Conservation (phyloP, 2,113 vertebrate species). For the Mastomys natalensis region DNA sequence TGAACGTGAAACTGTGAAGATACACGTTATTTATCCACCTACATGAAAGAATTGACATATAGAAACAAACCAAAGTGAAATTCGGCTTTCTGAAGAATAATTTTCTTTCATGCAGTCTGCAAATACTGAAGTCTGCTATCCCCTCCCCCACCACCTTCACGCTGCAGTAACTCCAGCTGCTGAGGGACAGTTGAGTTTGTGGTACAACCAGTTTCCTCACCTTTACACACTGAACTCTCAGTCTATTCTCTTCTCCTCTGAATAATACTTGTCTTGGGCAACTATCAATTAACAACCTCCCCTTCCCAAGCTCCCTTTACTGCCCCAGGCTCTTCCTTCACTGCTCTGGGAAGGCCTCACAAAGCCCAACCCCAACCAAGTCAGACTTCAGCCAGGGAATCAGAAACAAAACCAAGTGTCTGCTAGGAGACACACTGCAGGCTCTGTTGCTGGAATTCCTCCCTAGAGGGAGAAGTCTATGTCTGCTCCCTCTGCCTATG, state of each 20-base stretch:
- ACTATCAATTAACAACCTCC: background rate
- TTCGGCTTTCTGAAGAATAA: background rate
- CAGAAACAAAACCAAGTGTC: background rate
- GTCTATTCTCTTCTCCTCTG: background rate
- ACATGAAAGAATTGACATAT: background rate
- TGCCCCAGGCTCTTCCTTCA: background rate
- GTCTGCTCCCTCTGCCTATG: background rate
- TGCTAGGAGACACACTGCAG: background rate
- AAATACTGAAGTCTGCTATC: background rate
- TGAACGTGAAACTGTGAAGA: background rate
- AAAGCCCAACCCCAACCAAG: background rate
- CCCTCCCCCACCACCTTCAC: background rate
- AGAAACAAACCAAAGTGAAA: slow-evolving; percentile 2
- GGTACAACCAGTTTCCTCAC: background rate
- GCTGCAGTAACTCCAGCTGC: background rate
- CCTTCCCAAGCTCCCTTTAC: background rate
- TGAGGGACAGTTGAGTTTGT: background rate
- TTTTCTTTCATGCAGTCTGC: background rate
- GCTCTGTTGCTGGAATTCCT: background rate
- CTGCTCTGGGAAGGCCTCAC: background rate
- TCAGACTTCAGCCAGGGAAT: background rate
- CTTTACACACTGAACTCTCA: background rate
- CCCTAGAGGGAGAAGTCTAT: background rate
- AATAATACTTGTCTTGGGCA: background rate
- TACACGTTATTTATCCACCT: background rate